phyloP scores from a whole-genome alignment of 2,888 invertebrate genomes.

The Lasiommata megera region DNA sequence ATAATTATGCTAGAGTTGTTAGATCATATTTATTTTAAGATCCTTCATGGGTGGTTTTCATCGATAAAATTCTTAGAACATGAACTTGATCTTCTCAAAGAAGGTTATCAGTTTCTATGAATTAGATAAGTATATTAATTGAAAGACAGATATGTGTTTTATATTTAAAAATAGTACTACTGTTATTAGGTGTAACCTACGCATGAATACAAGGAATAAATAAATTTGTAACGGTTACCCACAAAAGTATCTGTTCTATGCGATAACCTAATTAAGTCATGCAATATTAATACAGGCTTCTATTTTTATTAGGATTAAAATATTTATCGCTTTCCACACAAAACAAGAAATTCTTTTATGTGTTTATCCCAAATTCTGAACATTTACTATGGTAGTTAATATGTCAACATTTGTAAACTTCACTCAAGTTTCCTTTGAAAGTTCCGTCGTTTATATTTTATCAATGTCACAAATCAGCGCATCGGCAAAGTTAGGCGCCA shows the following conservation, averaged over 20 bases:
- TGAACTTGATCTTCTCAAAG: slow-evolving; percentile 10
- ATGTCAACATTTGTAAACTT: slow-evolving; percentile 15
- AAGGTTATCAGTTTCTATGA: slow-evolving; percentile 20
- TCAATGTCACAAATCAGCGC: slow-evolving; percentile 36
- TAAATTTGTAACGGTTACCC: too few species aligned
- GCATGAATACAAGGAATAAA: not conserved
- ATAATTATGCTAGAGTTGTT: not conserved
- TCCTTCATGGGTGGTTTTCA: slow-evolving; percentile 8
- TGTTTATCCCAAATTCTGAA: not conserved
- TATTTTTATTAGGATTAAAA: too few species aligned
- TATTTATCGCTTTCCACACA: not conserved
- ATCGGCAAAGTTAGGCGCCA: slow-evolving; percentile 45
- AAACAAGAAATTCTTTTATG: not conserved
- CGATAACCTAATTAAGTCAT: too few species aligned
- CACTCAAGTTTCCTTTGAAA: slow-evolving; percentile 29
- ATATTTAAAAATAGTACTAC: not conserved
- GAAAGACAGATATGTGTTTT: not conserved
- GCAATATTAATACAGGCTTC: too few species aligned
- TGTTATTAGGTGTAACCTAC: not conserved
- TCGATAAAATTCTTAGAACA: slow-evolving; percentile 16
- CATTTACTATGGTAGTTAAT: not conserved
- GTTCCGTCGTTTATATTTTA: slow-evolving; percentile 34
- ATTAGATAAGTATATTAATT: slow-evolving; percentile 15
- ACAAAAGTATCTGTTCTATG: too few species aligned
- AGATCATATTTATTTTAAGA: not conserved